A percentile compares a stretch with the other conserved stretches of the same genome.
Conservation (phyloP, 2,888 invertebrate species). For the Gisinianus flammeolus region DNA sequence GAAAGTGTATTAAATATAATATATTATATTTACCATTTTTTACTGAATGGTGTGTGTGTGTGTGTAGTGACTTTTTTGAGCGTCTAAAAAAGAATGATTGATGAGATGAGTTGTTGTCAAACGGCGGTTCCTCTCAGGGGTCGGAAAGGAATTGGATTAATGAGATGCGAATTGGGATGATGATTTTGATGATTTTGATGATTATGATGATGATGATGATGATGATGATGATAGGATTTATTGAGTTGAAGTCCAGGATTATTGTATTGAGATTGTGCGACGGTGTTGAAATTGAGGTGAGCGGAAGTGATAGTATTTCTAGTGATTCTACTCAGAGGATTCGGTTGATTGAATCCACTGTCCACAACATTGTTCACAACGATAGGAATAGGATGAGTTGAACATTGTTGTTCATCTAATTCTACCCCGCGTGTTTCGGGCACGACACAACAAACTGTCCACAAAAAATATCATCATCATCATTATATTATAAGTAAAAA, state of each 20-base stretch:
- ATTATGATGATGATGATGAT: slow-evolving; percentile 13
- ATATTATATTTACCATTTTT: neutral
- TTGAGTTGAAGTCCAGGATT: slow-evolving; percentile 1
- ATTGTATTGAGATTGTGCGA: slow-evolving; percentile 22
- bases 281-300: slow-evolving; percentile 28
- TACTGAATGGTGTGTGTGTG: neutral
- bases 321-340: slow-evolving; percentile 34
- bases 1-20: neutral
- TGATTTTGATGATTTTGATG: slow-evolving; percentile 15
- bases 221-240: slow-evolving; percentile 15
- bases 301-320: slow-evolving; percentile 2
- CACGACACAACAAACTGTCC: slow-evolving; percentile 75
- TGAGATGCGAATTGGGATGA: neutral
- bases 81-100: neutral
- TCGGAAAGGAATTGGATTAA: slow-evolving; percentile 36
- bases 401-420: slow-evolving; percentile 70
- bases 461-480: neutral
- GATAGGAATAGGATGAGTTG: slow-evolving; percentile 1
- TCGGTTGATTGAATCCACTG: slow-evolving; percentile 15
- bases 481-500: neutral
- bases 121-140: slow-evolving; percentile 39
- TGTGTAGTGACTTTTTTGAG: neutral
- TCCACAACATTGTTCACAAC: neutral
- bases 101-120: slow-evolving; percentile 2
- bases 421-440: slow-evolving; percentile 91